Percentiles rank a stretch among this genome's conserved stretches.
phyloP scores from a whole-genome alignment of 2,113 vertebrate species.

The Carassius carassius region DNA sequence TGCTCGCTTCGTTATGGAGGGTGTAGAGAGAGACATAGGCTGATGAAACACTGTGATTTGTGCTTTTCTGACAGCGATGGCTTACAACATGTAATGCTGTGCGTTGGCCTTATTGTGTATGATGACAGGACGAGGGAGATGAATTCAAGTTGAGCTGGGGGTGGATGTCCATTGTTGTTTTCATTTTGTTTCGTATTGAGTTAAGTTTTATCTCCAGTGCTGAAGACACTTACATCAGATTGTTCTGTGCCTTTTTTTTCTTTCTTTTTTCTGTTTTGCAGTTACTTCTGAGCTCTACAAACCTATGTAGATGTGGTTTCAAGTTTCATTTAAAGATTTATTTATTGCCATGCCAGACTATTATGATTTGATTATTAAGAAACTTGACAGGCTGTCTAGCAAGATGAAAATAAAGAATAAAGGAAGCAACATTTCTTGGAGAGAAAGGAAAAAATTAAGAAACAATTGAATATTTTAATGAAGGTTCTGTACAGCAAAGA shows the following conservation, averaged over 20 bases:
- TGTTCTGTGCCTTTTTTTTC: background rate
- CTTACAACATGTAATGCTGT: slow-evolving; percentile 58
- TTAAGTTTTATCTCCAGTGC: slow-evolving; percentile 50
- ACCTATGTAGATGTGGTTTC: background rate
- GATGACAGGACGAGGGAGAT: slow-evolving; percentile 63
- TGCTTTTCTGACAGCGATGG: slow-evolving; percentile 64
- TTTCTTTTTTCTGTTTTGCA: background rate
- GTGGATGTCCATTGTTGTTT: slow-evolving; percentile 65
- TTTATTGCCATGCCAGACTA: background rate
- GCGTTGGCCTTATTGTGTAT: slow-evolving; percentile 67
- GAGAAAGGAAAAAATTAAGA: background rate
- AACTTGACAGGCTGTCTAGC: background rate
- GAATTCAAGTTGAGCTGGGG: slow-evolving; percentile 69
- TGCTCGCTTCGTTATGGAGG: slow-evolving; percentile 72
- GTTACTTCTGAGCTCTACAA: background rate
- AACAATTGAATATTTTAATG: background rate
- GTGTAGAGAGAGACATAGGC: slow-evolving; percentile 63
- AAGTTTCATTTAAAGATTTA: background rate
- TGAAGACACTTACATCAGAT: slow-evolving; percentile 23
- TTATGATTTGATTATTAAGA: background rate
- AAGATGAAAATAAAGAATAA: background rate
- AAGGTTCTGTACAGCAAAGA: background rate
- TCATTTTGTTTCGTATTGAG: slow-evolving; percentile 53
- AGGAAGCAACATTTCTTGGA: background rate
- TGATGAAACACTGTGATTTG: slow-evolving; percentile 73